Evolutionary conservation across 2,113 vertebrate species (phyloP).

Genomic region (Edolisoma coerulescens): DNA sequence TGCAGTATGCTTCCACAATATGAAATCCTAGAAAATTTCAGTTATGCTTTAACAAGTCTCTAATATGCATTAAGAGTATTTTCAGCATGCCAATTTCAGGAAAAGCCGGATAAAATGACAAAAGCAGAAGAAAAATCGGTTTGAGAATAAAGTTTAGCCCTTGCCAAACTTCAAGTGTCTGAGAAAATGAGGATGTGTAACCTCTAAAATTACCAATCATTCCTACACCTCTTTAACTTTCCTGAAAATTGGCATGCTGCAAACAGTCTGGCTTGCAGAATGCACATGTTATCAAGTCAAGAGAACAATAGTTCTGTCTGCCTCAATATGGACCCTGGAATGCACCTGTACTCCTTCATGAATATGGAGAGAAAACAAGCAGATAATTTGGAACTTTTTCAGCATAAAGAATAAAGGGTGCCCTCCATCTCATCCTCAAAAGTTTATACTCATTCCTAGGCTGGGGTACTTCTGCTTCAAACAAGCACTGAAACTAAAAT

Average conservation of each 20-base stretch:
- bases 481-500: not conserved
- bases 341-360: not conserved
- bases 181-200: not conserved
- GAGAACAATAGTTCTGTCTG: not conserved
- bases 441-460: not conserved
- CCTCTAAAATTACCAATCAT: not conserved
- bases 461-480: not conserved
- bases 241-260: not conserved
- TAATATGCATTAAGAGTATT: not conserved
- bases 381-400: not conserved
- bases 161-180: not conserved
- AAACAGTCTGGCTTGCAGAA: not conserved
- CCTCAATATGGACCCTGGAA: fast-evolving
- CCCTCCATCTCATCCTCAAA: not conserved
- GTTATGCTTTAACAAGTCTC: not conserved
- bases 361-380: not conserved
- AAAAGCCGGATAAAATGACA: not conserved
- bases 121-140: not conserved
- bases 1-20: not conserved
- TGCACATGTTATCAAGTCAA: fast-evolving
- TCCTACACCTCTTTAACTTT: not conserved
- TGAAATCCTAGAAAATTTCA: not conserved
- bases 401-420: not conserved
- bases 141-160: not conserved
- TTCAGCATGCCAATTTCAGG: not conserved